Percentiles rank a stretch among this genome's conserved stretches.
These are phyloP conservation scores for Coregonus ussuriensis DNA, from an alignment of 2,797 vertebrate species.

Conservation along the genomic window DNA sequence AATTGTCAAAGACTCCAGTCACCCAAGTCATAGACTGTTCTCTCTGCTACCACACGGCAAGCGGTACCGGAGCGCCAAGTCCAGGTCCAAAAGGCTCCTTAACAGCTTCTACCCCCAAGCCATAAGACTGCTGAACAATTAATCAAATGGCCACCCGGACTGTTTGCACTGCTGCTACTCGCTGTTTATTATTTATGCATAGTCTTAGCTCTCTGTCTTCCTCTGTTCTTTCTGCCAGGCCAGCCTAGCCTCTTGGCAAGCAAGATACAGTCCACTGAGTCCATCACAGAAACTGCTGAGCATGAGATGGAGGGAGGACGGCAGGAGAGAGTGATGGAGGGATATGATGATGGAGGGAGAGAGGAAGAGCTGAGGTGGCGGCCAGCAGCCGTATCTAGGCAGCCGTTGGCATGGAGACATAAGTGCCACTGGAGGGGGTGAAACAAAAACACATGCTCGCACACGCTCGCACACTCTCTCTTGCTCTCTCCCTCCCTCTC, in stretches of 20 bases:
- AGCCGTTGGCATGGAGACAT: constrained; percentile 59
- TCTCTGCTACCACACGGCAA: too few relatives aligned
- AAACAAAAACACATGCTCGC: constrained; percentile 33
- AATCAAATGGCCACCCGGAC: too few relatives aligned
- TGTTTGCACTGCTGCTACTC: too few relatives aligned
- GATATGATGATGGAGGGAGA: neutral
- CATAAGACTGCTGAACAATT: too few relatives aligned
- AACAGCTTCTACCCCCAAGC: too few relatives aligned
- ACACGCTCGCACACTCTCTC: neutral
- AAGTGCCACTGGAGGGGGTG: constrained; percentile 48
- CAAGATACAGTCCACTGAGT: constrained; percentile 36
- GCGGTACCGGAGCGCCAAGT: too few relatives aligned
- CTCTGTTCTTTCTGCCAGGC: constrained; percentile 8
- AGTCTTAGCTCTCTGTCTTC: constrained; percentile 12
- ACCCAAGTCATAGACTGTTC: too few relatives aligned
- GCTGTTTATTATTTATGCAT: too few relatives aligned
- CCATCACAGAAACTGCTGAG: constrained; percentile 58
- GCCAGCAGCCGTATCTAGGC: constrained; percentile 47
- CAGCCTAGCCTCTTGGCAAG: constrained; percentile 25
- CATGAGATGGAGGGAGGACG: constrained; percentile 42
- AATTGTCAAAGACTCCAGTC: too few relatives aligned
- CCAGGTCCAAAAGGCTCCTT: too few relatives aligned
- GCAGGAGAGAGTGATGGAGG: constrained; percentile 25
- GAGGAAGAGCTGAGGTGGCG: constrained; percentile 20
- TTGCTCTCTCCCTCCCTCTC: neutral